phyloP scores from a whole-genome alignment of 1,140 invertebrate genomes.

The Halictus rubicundus region DNA sequence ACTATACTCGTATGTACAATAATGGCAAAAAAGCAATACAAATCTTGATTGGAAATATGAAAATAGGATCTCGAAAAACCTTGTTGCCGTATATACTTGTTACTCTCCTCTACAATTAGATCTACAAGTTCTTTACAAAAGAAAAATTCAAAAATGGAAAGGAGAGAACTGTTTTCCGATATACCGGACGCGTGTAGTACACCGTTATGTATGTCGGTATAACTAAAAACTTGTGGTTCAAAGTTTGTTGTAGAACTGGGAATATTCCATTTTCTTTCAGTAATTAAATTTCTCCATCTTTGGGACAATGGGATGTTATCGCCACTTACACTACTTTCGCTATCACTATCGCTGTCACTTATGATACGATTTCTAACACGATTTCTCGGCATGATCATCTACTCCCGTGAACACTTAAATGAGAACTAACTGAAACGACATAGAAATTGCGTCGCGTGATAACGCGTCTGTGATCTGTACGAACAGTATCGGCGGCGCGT shows the following conservation, averaged over 20 bases:
- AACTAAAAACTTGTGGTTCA: conserved; percentile 21
- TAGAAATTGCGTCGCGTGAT: too few relatives aligned
- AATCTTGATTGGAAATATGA: conserved; percentile 9
- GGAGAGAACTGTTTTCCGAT: conserved; percentile 8
- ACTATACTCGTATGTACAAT: conserved; percentile 15
- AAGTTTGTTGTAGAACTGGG: conserved; percentile 1
- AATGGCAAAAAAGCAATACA: conserved; percentile 13
- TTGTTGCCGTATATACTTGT: conserved; percentile 2
- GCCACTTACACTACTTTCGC: neutral
- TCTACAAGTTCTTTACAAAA: conserved; percentile 18
- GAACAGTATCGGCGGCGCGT: too few relatives aligned
- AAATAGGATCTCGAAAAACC: conserved; percentile 2
- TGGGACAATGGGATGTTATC: neutral
- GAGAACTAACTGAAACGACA: neutral
- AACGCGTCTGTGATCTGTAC: too few relatives aligned
- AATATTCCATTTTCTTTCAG: conserved; percentile 22
- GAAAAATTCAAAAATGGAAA: conserved; percentile 14
- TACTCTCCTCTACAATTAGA: conserved; percentile 17
- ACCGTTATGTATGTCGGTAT: conserved; percentile 13
- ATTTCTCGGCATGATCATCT: neutral
- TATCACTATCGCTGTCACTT: neutral
- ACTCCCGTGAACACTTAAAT: neutral
- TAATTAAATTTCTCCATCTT: conserved; percentile 15
- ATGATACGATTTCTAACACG: neutral
- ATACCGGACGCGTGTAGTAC: conserved; percentile 3